phyloP scores from a whole-genome alignment of 2,797 vertebrate species.

The Cryptoblepharus egeriae region DNA sequence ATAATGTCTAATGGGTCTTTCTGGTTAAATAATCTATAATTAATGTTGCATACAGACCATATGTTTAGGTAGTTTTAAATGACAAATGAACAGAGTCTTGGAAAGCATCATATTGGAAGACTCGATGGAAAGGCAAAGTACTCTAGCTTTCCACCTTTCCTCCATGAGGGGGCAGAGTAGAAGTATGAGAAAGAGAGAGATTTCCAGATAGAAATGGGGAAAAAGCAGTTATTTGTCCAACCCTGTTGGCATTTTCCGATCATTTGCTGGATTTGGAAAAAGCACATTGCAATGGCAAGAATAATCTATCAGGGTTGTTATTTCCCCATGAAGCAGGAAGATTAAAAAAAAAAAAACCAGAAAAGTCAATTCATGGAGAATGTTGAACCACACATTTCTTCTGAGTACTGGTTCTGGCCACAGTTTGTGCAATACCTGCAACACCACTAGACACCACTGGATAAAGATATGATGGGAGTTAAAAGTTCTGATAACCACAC shows the following conservation, averaged over 20 bases:
- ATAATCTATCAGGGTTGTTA: background rate
- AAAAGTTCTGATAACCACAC: too few relatives aligned
- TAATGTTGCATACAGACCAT: background rate
- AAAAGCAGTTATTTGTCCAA: too few relatives aligned
- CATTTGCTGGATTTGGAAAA: background rate
- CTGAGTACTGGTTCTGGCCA: too few relatives aligned
- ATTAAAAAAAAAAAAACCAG: background rate
- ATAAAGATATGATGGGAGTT: too few relatives aligned
- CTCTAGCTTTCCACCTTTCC: slow-evolving; percentile 26
- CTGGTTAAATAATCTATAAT: background rate
- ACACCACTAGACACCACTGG: too few relatives aligned
- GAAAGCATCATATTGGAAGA: background rate
- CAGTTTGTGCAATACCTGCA: too few relatives aligned
- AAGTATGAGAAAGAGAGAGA: slow-evolving; percentile 27
- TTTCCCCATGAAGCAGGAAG: background rate
- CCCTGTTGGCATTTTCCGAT: background rate
- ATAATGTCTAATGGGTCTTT: too few relatives aligned
- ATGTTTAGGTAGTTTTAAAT: background rate
- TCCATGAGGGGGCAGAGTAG: slow-evolving; percentile 55
- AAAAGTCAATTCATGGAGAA: background rate
- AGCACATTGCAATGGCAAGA: background rate
- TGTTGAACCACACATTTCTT: too few relatives aligned
- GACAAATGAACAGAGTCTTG: background rate
- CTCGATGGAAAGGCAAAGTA: background rate
- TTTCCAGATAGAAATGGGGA: background rate